These are phyloP conservation scores for Athripsodes cinereus DNA, from an alignment of 2,888 invertebrate genomes.

Conservation along the genomic window DNA sequence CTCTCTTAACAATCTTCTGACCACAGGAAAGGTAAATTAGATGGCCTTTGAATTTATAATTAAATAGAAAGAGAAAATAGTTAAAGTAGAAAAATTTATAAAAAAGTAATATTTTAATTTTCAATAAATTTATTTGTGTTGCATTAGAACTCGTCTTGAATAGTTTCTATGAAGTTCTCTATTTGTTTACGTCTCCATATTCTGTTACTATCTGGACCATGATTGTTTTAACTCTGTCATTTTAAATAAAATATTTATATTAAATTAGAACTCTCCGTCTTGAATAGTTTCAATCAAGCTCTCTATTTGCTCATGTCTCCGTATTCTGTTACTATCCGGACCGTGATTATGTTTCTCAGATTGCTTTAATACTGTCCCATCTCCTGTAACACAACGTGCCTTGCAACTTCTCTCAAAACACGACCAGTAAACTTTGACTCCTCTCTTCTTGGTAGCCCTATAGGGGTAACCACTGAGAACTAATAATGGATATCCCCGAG, in stretches of 20 bases:
- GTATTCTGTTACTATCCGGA: conserved; percentile 39
- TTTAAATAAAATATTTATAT: too few species aligned
- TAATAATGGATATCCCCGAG: conserved; percentile 44
- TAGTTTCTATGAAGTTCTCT: conserved; percentile 29
- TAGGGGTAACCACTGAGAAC: conserved; percentile 40
- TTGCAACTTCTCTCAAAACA: conserved; percentile 31
- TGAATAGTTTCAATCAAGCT: conserved; percentile 28
- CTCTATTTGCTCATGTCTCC: conserved; percentile 26
- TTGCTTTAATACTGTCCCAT: conserved; percentile 35
- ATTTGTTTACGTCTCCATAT: conserved; percentile 30
- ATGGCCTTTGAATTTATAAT: too few species aligned
- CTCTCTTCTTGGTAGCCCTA: conserved; percentile 44
- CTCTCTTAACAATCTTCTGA: too few species aligned
- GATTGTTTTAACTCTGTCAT: too few species aligned
- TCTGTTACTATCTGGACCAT: conserved; percentile 38
- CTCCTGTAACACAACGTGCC: conserved; percentile 38
- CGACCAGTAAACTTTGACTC: conserved; percentile 37
- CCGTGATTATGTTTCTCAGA: conserved; percentile 41
- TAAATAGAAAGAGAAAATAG: too few species aligned
- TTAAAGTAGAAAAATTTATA: too few species aligned
- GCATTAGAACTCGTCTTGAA: not conserved
- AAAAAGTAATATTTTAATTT: too few species aligned
- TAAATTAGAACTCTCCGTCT: not conserved
- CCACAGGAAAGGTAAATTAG: too few species aligned
- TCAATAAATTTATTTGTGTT: too few species aligned